These are phyloP conservation scores for Myripristis jacobus DNA, from an alignment of 2,797 vertebrate species.

Conservation along the genomic window DNA sequence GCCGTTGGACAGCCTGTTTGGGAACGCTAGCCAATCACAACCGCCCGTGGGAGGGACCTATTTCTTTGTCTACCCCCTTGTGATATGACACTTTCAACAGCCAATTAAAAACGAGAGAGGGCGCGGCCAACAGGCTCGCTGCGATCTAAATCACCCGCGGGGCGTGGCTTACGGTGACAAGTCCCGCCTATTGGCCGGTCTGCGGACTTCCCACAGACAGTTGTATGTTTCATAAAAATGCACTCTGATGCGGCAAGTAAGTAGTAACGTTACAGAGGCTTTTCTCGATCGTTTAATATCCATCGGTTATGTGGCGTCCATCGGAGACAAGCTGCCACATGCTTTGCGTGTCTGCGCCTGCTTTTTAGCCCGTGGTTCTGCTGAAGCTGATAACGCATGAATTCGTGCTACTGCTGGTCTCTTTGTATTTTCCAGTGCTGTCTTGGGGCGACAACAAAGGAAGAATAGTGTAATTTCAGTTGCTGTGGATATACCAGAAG, in stretches of 20 bases:
- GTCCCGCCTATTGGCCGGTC: constrained; percentile 88
- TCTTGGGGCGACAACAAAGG: constrained; percentile 80
- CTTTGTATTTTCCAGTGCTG: constrained; percentile 82
- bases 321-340: constrained; percentile 12
- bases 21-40: constrained; percentile 64
- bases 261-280: constrained; percentile 80
- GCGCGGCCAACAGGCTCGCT: constrained; percentile 18
- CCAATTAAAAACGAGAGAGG: constrained; percentile 55
- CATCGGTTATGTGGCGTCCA: constrained; percentile 1
- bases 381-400: constrained; percentile 65
- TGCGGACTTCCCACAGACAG: constrained; percentile 88
- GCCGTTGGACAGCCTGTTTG: constrained; percentile 43
- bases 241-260: constrained; percentile 99
- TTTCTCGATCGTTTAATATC: constrained; percentile 43
- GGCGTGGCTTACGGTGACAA: constrained; percentile 72
- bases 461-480: constrained; percentile 52
- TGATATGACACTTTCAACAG: constrained; percentile 38
- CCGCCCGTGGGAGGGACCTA: constrained; percentile 35
- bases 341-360: constrained; percentile 27
- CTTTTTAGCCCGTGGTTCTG: constrained; percentile 55
- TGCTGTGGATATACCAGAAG: constrained; percentile 20
- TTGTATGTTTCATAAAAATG: constrained; percentile 98
- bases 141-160: constrained; percentile 65
- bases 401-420: constrained; percentile 73
- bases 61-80: constrained; percentile 2